Percentiles rank a stretch among this genome's conserved stretches.
Evolutionary conservation across 2,888 invertebrate species (phyloP).

Genomic region (Aromia moschata): DNA sequence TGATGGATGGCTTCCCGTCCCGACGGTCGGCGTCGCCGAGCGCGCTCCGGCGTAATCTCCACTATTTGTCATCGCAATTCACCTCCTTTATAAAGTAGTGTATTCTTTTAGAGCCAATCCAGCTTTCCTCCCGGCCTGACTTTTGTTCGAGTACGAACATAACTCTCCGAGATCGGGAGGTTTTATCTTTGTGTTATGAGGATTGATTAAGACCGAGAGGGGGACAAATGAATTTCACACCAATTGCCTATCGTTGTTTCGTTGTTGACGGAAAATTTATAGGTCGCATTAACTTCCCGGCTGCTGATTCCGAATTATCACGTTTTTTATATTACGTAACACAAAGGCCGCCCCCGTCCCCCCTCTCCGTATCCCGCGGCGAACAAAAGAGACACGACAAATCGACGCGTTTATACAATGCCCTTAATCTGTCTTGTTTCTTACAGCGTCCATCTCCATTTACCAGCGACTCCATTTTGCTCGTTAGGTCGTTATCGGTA

Average conservation of each 20-base stretch:
- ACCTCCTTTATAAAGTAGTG: constrained; percentile 61
- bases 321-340: constrained; percentile 51
- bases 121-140: constrained; percentile 56
- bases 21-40: constrained; percentile 58
- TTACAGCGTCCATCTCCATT: constrained; percentile 33
- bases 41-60: constrained; percentile 58
- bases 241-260: constrained; percentile 60
- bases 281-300: constrained; percentile 51
- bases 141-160: constrained; percentile 59
- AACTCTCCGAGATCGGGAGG: constrained; percentile 59
- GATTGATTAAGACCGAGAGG: constrained; percentile 60
- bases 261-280: constrained; percentile 59
- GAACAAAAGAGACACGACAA: constrained; percentile 49
- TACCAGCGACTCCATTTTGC: constrained; percentile 28
- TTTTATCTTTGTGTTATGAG: constrained; percentile 61
- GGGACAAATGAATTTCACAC: constrained; percentile 62
- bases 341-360: constrained; percentile 42
- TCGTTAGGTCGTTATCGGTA: constrained; percentile 1
- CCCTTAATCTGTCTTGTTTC: constrained; percentile 42
- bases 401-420: constrained; percentile 54
- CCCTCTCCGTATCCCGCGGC: constrained; percentile 30
- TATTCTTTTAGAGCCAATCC: constrained; percentile 62
- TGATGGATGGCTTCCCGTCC: constrained; percentile 60
- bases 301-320: constrained; percentile 57
- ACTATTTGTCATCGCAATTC: constrained; percentile 62